Evolutionary conservation across 2,888 invertebrate genomes (phyloP).

Genomic region (Clivina fossor): DNA sequence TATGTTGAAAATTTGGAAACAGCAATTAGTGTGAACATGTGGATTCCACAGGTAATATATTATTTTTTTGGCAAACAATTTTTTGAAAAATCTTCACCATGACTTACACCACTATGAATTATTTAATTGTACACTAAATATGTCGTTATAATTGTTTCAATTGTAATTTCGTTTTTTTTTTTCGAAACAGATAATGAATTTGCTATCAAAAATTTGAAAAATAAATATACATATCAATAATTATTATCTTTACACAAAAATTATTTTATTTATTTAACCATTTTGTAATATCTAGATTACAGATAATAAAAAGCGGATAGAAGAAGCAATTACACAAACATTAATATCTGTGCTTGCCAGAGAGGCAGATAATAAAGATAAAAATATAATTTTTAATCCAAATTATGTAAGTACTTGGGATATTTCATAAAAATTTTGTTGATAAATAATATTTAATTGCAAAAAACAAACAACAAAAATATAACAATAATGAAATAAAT

Average conservation of each 20-base stretch:
- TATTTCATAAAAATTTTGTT: too few relatives aligned
- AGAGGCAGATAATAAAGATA: conserved; percentile 56
- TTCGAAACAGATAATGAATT: too few relatives aligned
- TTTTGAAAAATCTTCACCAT: conserved; percentile 15
- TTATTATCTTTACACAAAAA: too few relatives aligned
- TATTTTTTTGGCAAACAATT: conserved; percentile 13
- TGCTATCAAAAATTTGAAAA: too few relatives aligned
- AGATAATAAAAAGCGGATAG: conserved; percentile 58
- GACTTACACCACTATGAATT: conserved; percentile 17
- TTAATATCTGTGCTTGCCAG: conserved; percentile 64
- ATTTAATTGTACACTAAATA: too few relatives aligned
- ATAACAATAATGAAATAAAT: too few relatives aligned
- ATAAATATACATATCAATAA: too few relatives aligned
- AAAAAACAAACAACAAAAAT: not conserved
- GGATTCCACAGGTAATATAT: conserved; percentile 70
- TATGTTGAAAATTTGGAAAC: conserved; percentile 85
- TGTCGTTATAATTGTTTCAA: too few relatives aligned
- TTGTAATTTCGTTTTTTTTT: too few relatives aligned
- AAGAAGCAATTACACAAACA: conserved; percentile 69
- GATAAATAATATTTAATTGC: not conserved
- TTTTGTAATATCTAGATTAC: conserved; percentile 53
- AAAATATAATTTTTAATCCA: conserved; percentile 64
- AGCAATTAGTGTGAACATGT: conserved; percentile 66
- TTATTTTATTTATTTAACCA: conserved; percentile 2
- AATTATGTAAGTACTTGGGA: conserved; percentile 60